Base-by-base conservation (phyloP, 2,797 vertebrate species). In the Hyperoplus immaculatus region DNA sequence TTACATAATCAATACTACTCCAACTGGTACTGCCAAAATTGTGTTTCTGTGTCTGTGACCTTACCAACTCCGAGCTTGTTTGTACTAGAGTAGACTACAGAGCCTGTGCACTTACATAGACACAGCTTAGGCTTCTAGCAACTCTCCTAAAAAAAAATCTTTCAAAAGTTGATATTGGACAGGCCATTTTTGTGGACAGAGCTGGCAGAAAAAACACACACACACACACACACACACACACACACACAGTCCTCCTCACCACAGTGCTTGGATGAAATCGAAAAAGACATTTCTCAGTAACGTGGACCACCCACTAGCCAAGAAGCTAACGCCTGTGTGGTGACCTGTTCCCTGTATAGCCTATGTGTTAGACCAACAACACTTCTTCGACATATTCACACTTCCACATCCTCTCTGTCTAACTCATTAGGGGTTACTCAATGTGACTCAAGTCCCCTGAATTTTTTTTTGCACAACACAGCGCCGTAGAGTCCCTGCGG, bases 341-440 rank as follows among this genome's bases (percentile, higher is more conserved):
- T 72, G 81, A 60, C 85, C 84, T 43, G 18, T 71, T 58, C 64
- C 50, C 63, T 69, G 46, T 45, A n/a, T 57, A 38, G 56, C 59
- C 54, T 62, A 69, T 42, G 64, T 75, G 71, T 71, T 56, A 79
- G 69, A 86, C 75, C 86, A 69, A 36, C 72, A 79, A 74, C 67
- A 69, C 65, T 72, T 81, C 50, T 49, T 53, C 67, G 72, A 78
- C 56, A 56, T 47, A 43, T 69, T 82, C 29, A 65, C 73, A 80
- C 77, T 80, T 81, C 53, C 65, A 66, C 54, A 72, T 80, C 57
- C 72, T 77, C 67, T 29, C 29, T 29, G 29, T 69, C 67, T 81
- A 85, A 83, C 78, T 89, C 86, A 80, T 80, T 78, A 60, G 85
- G 90, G 84, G 84, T 90, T 87, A 88, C 82, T 92, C 87, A 78